Evolutionary conservation across 2,888 invertebrate genomes (phyloP).

Genomic region (Lithophane leautieri): DNA sequence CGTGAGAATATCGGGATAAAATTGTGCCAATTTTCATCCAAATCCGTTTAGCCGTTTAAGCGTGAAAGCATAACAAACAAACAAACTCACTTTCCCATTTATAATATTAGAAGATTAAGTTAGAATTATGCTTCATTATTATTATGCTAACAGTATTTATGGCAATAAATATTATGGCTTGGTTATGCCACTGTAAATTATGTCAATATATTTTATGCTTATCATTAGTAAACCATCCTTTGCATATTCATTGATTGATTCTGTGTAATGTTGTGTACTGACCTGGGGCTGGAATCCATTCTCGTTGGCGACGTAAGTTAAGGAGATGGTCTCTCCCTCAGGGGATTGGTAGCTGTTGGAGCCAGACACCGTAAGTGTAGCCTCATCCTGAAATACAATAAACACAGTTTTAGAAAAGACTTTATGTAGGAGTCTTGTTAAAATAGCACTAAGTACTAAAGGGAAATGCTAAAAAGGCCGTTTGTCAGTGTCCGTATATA

Average conservation of each 20-base stretch:
- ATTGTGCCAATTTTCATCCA: too few species aligned
- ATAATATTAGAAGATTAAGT: too few species aligned
- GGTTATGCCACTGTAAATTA: too few species aligned
- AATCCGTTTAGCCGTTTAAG: too few species aligned
- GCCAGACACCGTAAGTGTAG: constrained; percentile 85
- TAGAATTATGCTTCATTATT: too few species aligned
- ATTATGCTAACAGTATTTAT: too few species aligned
- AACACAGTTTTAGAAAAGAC: not conserved
- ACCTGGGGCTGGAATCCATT: constrained; percentile 87
- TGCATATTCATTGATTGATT: not conserved
- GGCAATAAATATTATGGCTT: too few species aligned
- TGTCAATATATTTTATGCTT: too few species aligned
- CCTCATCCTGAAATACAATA: constrained; percentile 72
- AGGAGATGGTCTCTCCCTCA: constrained; percentile 84
- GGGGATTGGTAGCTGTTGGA: constrained; percentile 87
- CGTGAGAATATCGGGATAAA: too few species aligned
- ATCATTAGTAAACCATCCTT: too few species aligned
- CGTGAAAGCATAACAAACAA: too few species aligned
- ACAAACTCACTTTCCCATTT: too few species aligned
- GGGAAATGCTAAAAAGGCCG: not conserved
- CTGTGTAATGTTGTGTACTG: constrained; percentile 34
- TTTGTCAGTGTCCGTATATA: not conserved
- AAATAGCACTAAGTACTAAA: not conserved
- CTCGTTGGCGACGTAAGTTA: constrained; percentile 90
- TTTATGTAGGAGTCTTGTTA: not conserved